Evolutionary conservation across 2,797 vertebrate species (phyloP).

Genomic region (Nannoperca australis): DNA sequence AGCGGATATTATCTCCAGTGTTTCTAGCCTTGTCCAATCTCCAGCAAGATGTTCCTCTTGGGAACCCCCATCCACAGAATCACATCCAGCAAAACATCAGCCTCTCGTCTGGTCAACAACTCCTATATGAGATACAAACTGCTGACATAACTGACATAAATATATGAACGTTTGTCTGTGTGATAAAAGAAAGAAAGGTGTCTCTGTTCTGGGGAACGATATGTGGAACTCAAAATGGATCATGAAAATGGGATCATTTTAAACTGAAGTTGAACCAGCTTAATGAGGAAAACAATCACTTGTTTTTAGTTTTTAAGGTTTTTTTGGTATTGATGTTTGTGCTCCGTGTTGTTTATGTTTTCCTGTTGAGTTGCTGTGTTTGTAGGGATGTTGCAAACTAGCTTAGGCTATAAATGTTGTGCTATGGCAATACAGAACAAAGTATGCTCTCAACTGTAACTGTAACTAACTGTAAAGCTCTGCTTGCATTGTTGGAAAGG

Average conservation of each 20-base stretch:
- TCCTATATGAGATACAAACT: not conserved
- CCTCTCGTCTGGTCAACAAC: constrained; percentile 43
- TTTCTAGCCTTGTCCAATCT: constrained; percentile 44
- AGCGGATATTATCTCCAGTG: constrained; percentile 11
- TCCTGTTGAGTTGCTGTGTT: not conserved
- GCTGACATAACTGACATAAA: too few species aligned
- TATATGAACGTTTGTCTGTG: too few species aligned
- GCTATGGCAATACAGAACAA: not conserved
- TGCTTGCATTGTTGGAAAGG: too few species aligned
- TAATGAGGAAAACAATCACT: too few species aligned
- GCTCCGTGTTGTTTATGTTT: not conserved
- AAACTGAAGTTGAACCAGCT: not conserved
- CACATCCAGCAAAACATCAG: constrained; percentile 59
- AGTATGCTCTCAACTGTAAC: not conserved
- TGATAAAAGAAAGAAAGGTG: not conserved
- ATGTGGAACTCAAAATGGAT: not conserved
- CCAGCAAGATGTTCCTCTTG: constrained; percentile 39
- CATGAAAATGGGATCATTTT: not conserved
- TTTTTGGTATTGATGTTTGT: not conserved
- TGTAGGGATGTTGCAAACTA: not conserved
- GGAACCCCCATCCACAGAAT: constrained; percentile 16
- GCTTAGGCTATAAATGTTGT: not conserved
- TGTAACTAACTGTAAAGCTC: too few species aligned
- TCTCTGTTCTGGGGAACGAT: not conserved
- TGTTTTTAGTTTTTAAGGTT: not conserved